Base-by-base conservation (phyloP, 2,797 vertebrate species). In the Onychomys leucogaster region DNA sequence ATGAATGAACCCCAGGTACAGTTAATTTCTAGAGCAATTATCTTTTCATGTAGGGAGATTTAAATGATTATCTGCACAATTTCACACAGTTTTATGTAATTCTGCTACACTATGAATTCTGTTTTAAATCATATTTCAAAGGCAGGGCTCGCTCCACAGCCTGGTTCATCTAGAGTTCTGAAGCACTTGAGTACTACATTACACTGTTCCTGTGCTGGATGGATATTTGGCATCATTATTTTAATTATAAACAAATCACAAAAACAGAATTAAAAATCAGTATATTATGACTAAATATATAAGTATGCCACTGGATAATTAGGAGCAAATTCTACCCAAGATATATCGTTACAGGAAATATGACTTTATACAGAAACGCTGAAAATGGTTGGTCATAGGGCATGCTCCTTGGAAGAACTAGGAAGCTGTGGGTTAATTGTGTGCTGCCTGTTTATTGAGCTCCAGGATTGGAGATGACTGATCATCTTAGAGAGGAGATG, bases 41-140 rank as follows among this genome's bases (percentile, higher is more conserved):
- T 99, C 99, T 99, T 99, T 99, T 99, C 99, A 99, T 99, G 99
- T 99, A 99, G 99, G 99, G 99, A 99, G 99, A 99, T 99, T 99
- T 99, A 99, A 99, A 99, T 99, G 99, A 99, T 99, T 99, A 99
- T 99, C 99, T 99, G 99, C 99, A 99, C 99, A 99, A 99, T 99
- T 99, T 99, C 99, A 99, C 99, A 99, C 99, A 98, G 98, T 99
- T 99, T 99, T 99, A 99, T 99, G 99, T 99, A 99, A 99, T 99
- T 99, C 99, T 98, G 98, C 2, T 96, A 99, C 99, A 99, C 99
- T 99, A 99, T 98, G 98, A 99, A 99, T 99, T 99, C 98, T 98
- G 98, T 98, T 99, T 99, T 99, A 99, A 99, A 99, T 99, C 99
- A 99, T 98, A 99, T 99, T 99, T 99, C 98, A 99, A 99, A 99